Base-by-base conservation (phyloP, 2,888 invertebrate species). In the Stenolophus ochropezus region DNA sequence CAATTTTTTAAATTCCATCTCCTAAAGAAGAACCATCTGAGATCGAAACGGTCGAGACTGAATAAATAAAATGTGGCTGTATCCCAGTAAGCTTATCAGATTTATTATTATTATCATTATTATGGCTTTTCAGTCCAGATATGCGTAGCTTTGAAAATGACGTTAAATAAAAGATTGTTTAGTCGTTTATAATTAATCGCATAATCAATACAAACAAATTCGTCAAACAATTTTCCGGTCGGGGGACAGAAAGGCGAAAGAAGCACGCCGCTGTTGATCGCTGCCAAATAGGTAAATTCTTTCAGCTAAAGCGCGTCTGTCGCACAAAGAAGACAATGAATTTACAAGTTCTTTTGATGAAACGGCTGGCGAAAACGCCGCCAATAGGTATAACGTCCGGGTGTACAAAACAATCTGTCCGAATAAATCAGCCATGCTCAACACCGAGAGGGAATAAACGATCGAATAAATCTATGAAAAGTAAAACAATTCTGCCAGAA, bases 391-490 rank as follows among this genome's bases (percentile, higher is more conserved):
- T 73, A 73, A 61, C 53, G 51, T 69, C 79, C 53, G 23, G 69
- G 6, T 61, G 42, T 80, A 80, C 80, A 58, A 80, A 80, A 69
- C 80, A 80, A 80, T 80, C 80, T 71, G 51, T 21, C 33, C 20
- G 42, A 73, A 51, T 80, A 80, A 80, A 71, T 80, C 80, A 80
- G 71, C 53, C 71, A 58, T 73, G 53, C 53, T 23, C 25, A n/a
- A 20, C 23, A 47, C 23, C 16, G 53, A 75, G 27, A 21, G 75
- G 47, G 65, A 53, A 77, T 61, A 77, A 77, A 65, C 65, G 65
- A 65, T 47, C 49, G 77, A 77, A 77, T 77, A 65, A 77, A 77
- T 77, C 77, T 47, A 80, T 80, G 71, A 73, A 71, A 79, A 79
- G 69, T 65, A 79, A 79, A 79, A 79, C 69, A 79, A 71, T 79